Evolutionary conservation across 2,113 vertebrate genomes (phyloP).

Genomic region (Xiphorhynchus elegans): DNA sequence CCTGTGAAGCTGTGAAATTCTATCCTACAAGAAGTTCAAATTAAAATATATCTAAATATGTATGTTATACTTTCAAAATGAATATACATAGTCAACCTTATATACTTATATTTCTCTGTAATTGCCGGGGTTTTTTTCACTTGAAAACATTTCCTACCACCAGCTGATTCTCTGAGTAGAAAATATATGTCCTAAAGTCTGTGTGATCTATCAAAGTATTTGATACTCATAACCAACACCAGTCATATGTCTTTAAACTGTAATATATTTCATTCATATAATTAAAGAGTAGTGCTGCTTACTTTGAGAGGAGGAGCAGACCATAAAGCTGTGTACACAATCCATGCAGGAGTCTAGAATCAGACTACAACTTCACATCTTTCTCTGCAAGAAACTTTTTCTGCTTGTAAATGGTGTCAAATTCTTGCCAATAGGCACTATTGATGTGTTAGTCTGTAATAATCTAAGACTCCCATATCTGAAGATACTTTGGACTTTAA

Average conservation of each 20-base stretch:
- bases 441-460: conserved; percentile 20
- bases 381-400: conserved; percentile 1
- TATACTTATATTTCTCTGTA: background rate
- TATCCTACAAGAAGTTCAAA: background rate
- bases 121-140: background rate
- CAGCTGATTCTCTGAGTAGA: background rate
- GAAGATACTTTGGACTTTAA: background rate
- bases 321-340: background rate
- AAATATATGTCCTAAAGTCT: background rate
- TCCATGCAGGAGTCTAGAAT: background rate
- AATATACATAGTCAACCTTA: background rate
- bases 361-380: background rate
- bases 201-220: background rate
- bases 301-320: background rate
- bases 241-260: background rate
- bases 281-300: background rate
- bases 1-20: background rate
- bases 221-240: background rate
- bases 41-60: background rate
- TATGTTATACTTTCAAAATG: background rate
- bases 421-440: background rate
- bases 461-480: background rate
- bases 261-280: conserved; percentile 29
- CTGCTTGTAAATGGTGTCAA: conserved; percentile 8
- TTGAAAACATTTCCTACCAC: rapidly evolving